Conservation (phyloP, 2,797 vertebrate species). For the Rhinoraja longicauda region DNA sequence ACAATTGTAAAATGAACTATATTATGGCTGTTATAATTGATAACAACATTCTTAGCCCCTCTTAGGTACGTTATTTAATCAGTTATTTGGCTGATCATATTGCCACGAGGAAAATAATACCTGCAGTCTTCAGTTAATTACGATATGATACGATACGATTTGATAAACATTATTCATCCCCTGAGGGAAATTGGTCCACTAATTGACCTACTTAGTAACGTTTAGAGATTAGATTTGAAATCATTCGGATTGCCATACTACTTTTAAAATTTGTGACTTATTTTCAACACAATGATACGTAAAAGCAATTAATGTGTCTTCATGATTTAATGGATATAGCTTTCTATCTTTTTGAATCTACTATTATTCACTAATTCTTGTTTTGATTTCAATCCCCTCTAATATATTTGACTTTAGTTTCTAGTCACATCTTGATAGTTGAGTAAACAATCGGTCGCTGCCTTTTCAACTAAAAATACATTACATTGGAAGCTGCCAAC, state of each 20-base stretch:
- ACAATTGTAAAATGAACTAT: too few relatives aligned
- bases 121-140: not conserved
- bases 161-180: too few relatives aligned
- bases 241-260: not conserved
- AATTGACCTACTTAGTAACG: not conserved
- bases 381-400: not conserved
- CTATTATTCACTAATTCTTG: not conserved
- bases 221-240: not conserved
- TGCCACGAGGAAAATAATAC: not conserved
- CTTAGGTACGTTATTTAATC: not conserved
- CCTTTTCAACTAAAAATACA: too few relatives aligned
- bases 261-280: not conserved
- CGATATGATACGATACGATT: too few relatives aligned
- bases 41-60: not conserved
- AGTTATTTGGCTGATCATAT: not conserved
- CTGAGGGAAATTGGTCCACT: too few relatives aligned
- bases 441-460: too few relatives aligned
- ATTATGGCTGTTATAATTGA: not conserved
- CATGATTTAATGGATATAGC: not conserved
- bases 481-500: too few relatives aligned
- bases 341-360: not conserved
- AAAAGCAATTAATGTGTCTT: not conserved
- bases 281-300: not conserved
- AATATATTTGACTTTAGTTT: not conserved
- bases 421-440: too few relatives aligned